Conservation (phyloP, 2,113 vertebrate genomes). For the Nipponia nippon region DNA sequence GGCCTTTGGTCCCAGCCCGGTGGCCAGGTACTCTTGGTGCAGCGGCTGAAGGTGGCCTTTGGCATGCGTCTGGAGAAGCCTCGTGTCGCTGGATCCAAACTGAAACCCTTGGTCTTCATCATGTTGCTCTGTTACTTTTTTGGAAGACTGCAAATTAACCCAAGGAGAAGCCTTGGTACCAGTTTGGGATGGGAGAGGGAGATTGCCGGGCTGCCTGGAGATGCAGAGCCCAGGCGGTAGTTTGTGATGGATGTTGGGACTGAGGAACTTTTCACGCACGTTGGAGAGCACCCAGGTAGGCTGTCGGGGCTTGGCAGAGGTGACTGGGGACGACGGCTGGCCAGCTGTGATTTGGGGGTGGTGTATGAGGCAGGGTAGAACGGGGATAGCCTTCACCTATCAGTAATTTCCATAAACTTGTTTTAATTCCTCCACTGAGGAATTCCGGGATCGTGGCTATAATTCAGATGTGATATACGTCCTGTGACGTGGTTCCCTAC, state of each 20-base stretch:
- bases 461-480: neutral
- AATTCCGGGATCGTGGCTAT: rapidly evolving
- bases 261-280: rapidly evolving
- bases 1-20: neutral
- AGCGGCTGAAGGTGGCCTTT: neutral
- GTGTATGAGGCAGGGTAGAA: neutral
- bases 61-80: neutral
- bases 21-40: neutral
- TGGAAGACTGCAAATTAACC: neutral
- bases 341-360: neutral
- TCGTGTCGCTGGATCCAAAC: neutral
- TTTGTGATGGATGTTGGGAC: neutral
- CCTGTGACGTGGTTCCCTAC: neutral
- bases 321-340: neutral
- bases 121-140: neutral
- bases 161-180: neutral
- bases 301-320: neutral
- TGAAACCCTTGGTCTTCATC: neutral
- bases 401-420: neutral
- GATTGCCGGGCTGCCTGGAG: neutral
- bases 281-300: neutral
- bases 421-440: neutral
- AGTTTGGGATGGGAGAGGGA: neutral
- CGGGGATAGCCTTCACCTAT: neutral
- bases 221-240: neutral